These are phyloP conservation scores for Poecilia gillii DNA, from an alignment of 2,797 vertebrate species.

Conservation along the genomic window DNA sequence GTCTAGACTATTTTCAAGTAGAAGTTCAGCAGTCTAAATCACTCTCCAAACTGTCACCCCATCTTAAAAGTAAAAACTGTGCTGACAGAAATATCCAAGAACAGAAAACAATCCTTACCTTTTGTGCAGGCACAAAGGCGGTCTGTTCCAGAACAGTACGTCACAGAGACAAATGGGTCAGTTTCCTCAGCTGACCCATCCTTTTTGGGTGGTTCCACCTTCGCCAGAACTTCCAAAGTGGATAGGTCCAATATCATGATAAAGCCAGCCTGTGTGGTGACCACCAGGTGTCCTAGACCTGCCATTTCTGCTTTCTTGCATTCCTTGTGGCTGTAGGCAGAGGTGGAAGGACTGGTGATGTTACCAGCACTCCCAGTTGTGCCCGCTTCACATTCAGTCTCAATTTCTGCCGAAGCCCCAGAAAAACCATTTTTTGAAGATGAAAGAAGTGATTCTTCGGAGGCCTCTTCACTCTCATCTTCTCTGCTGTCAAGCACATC, in stretches of 20 bases:
- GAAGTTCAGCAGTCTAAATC: neutral
- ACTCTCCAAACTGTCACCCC: neutral
- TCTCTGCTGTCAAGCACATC: slow-evolving; percentile 95
- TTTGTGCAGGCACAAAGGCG: slow-evolving; percentile 97
- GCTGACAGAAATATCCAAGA: neutral
- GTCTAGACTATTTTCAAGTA: neutral
- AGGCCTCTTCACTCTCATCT: slow-evolving; percentile 93
- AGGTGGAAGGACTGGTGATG: slow-evolving; percentile 33
- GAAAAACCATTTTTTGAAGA: slow-evolving; percentile 83
- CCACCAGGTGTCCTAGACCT: slow-evolving; percentile 93
- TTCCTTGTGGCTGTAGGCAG: slow-evolving; percentile 78
- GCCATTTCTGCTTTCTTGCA: slow-evolving; percentile 83
- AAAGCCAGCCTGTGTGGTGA: slow-evolving; percentile 95
- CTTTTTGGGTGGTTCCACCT: slow-evolving; percentile 96
- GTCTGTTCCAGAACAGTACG: slow-evolving; percentile 99
- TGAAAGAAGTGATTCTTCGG: slow-evolving; percentile 85
- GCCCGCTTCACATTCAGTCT: slow-evolving; percentile 67
- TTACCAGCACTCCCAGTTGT: slow-evolving; percentile 40
- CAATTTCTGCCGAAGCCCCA: slow-evolving; percentile 53
- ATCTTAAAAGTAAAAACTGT: neutral
- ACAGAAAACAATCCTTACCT: slow-evolving; percentile 81
- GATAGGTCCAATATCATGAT: slow-evolving; percentile 98
- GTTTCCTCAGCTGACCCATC: slow-evolving; percentile 89
- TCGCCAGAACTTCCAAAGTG: slow-evolving; percentile 95
- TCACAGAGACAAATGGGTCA: slow-evolving; percentile 96